These are phyloP conservation scores for Tribolium madens DNA, from an alignment of 1,140 invertebrate species.

Conservation along the genomic window DNA sequence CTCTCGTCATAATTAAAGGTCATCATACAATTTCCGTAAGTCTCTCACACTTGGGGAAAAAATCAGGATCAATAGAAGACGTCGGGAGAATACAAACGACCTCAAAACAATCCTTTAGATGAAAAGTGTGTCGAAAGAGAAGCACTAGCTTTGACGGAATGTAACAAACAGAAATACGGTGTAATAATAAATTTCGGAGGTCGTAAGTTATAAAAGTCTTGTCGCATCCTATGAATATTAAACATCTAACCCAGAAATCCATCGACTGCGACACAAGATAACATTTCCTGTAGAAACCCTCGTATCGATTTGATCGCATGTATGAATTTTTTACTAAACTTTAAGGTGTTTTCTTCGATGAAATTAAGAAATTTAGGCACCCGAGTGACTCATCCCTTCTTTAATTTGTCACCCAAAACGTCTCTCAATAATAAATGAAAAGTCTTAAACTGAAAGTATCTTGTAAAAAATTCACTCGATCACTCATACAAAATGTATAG, in stretches of 20 bases:
- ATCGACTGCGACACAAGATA: slow-evolving; percentile 12
- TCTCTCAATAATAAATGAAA: slow-evolving; percentile 4
- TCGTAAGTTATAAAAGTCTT: slow-evolving; percentile 19
- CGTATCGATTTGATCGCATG: background rate
- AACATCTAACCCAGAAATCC: background rate
- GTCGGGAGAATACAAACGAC: slow-evolving; percentile 21
- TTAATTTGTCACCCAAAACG: slow-evolving; percentile 25
- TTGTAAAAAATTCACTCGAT: slow-evolving; percentile 28
- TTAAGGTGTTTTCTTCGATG: slow-evolving; percentile 1
- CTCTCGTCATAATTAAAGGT: slow-evolving; percentile 7
- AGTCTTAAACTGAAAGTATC: slow-evolving; percentile 27
- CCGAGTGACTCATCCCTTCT: background rate
- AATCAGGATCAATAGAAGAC: slow-evolving; percentile 18
- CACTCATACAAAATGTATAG: background rate
- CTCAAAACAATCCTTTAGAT: slow-evolving; percentile 1
- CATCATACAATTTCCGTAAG: background rate
- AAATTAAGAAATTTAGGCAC: slow-evolving; percentile 12
- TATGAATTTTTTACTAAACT: slow-evolving; percentile 4
- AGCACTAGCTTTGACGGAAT: background rate
- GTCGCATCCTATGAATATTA: slow-evolving; percentile 23
- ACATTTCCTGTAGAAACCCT: background rate
- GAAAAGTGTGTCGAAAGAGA: slow-evolving; percentile 30
- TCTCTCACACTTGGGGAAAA: background rate
- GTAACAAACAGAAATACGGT: slow-evolving; percentile 15
- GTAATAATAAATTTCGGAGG: slow-evolving; percentile 18